Conservation (phyloP, 2,113 vertebrate genomes). For the Phalacrocorax pelagicus region DNA sequence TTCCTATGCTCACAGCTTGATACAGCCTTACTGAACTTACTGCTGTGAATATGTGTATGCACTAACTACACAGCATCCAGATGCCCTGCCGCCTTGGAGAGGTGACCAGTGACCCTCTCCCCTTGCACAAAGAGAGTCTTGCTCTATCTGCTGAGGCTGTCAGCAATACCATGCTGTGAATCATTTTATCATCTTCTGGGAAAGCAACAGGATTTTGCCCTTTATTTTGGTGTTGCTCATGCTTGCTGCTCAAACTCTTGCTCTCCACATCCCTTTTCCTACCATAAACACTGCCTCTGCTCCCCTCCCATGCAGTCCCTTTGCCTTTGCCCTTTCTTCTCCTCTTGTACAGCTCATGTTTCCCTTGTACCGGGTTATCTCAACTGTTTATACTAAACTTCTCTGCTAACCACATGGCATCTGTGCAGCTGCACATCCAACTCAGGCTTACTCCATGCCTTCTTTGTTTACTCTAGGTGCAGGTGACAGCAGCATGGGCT, state of each 20-base stretch:
- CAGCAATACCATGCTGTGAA: background rate
- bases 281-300: background rate
- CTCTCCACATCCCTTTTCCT: background rate
- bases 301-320: background rate
- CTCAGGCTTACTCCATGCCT: background rate
- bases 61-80: no score
- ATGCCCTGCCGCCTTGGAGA: background rate
- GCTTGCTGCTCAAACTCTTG: background rate
- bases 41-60: background rate
- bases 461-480: background rate
- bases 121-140: fast-evolving
- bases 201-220: background rate
- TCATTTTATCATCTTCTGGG: background rate
- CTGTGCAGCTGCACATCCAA: background rate
- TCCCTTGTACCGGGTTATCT: background rate
- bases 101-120: background rate
- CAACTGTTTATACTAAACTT: constrained; percentile 10
- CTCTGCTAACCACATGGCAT: background rate
- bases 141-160: background rate
- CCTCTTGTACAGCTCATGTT: background rate
- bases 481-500: background rate
- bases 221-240: background rate
- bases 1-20: background rate
- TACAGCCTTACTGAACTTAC: background rate
- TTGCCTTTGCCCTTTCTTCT: background rate